phyloP scores from a whole-genome alignment of 2,888 invertebrate species.

The Idaea straminata region DNA sequence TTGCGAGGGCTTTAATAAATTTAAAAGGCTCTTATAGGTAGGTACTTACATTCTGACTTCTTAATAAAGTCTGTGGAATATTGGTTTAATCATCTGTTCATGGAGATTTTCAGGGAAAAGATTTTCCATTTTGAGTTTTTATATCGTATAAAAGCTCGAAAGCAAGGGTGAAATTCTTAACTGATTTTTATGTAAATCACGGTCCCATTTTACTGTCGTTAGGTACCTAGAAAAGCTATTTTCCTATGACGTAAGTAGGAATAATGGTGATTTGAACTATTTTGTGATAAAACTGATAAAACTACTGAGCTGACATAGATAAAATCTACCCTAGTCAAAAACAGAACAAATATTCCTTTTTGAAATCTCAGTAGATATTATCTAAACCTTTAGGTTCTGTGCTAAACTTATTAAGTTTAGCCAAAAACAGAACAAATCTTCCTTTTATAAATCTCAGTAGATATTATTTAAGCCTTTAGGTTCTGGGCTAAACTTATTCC shows the following conservation, averaged over 20 bases:
- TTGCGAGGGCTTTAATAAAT: constrained; percentile 5
- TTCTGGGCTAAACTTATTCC: no score
- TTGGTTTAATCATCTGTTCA: neutral
- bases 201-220: neutral
- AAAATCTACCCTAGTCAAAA: no score
- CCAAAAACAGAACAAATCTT: no score
- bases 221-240: neutral
- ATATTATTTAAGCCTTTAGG: no score
- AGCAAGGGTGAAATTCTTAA: neutral
- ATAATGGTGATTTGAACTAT: no score
- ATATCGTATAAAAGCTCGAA: neutral
- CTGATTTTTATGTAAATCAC: constrained; percentile 2
- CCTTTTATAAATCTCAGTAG: no score
- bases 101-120: neutral
- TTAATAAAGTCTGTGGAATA: constrained; percentile 1
- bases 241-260: neutral
- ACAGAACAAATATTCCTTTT: no score
- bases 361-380: no score
- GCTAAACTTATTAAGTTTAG: no score
- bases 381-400: no score
- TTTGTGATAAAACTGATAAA: no score
- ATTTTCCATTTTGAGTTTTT: neutral
- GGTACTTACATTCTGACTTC: neutral
- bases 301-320: no score
- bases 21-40: neutral